These are phyloP conservation scores for Harpalus rufipes DNA, from an alignment of 2,888 invertebrate genomes.

Conservation along the genomic window DNA sequence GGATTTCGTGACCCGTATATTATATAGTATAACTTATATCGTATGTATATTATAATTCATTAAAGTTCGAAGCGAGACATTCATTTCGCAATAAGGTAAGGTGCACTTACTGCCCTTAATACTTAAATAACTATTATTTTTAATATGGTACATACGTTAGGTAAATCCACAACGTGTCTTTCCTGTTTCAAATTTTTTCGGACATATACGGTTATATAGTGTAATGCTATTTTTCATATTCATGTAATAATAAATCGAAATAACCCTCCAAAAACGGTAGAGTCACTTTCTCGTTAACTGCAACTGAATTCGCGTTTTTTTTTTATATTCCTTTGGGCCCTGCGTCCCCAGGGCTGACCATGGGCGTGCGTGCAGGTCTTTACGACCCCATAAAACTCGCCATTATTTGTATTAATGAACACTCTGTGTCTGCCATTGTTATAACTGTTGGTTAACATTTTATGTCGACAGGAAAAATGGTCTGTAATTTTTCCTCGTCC, in stretches of 20 bases:
- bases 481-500: constrained; percentile 39
- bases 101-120: no score
- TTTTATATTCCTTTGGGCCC: constrained; percentile 31
- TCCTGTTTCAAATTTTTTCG: no score
- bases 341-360: constrained; percentile 1
- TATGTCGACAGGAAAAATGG: constrained; percentile 47
- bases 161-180: no score
- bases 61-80: no score
- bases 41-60: no score
- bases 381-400: constrained; percentile 62
- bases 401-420: constrained; percentile 67
- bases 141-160: no score
- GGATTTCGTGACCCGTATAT: no score
- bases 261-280: neutral
- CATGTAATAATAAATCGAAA: neutral
- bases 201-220: no score
- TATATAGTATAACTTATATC: no score
- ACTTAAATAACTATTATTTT: no score
- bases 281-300: neutral
- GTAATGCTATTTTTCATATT: neutral
- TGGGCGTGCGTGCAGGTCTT: constrained; percentile 64
- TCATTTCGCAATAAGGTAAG: no score
- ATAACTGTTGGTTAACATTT: constrained; percentile 60
- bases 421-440: constrained; percentile 38
- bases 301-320: constrained; percentile 35